phyloP scores from a whole-genome alignment of 2,888 invertebrate genomes.

The Acleris holmiana region DNA sequence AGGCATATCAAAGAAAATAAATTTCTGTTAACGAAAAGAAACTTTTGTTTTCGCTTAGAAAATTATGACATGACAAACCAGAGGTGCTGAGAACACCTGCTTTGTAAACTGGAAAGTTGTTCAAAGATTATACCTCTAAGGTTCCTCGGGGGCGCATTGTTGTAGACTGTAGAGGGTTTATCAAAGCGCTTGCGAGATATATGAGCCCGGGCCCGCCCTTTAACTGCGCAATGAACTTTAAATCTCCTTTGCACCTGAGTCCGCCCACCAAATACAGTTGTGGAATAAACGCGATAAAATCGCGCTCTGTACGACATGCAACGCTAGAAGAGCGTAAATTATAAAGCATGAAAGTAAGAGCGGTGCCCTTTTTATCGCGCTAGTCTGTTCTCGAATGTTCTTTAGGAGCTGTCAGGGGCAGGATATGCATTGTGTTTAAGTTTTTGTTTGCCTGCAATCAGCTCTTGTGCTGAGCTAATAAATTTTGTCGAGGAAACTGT shows the following conservation, averaged over 20 bases:
- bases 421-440: conserved; percentile 38
- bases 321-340: conserved; percentile 58
- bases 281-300: conserved; percentile 71
- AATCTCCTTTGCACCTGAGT: conserved; percentile 74
- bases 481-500: conserved; percentile 33
- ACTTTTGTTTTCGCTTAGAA: conserved; percentile 37
- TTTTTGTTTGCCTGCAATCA: conserved; percentile 37
- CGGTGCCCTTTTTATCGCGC: conserved; percentile 40
- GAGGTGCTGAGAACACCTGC: conserved; percentile 42
- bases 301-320: conserved; percentile 70
- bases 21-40: conserved; percentile 35
- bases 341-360: conserved; percentile 45
- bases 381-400: conserved; percentile 40
- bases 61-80: conserved; percentile 43
- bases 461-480: conserved; percentile 15
- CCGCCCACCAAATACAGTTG: conserved; percentile 75
- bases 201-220: conserved; percentile 70
- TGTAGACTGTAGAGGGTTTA: conserved; percentile 56
- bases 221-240: conserved; percentile 80
- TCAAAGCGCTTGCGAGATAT: conserved; percentile 73
- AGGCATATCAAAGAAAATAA: conserved; percentile 37
- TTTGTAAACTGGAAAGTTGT: conserved; percentile 47
- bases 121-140: conserved; percentile 55
- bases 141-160: conserved; percentile 58
- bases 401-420: conserved; percentile 45